Evolutionary conservation across 1,140 invertebrate genomes (phyloP), one percentile per base, ranked within the genome.

Genomic region (Lordiphosa mommai): DNA sequence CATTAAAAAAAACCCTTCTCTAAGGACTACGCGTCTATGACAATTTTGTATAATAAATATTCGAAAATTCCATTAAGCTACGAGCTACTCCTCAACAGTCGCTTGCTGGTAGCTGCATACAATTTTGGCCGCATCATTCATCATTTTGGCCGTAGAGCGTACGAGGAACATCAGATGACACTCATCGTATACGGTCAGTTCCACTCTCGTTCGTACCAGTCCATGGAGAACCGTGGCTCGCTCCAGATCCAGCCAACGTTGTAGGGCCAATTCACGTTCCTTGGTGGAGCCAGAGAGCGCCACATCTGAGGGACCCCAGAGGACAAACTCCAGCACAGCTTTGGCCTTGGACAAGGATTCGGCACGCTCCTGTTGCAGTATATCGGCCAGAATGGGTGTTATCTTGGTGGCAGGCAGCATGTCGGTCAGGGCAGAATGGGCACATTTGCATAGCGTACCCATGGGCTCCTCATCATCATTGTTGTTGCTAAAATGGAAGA

Each of bases 251-350:
- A 96, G 85, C 95, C 95, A 96, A 34, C 94, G 91, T 71, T 96
- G 94, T 1, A 96, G 77, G 0, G 93, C 93, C 9, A 93, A 72
- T 63, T 95, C 94, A 2, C 93, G 90, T 57, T 95, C 94, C 17
- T 92, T 91, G 0, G 91, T 90, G 0, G 92, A 92, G 4, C 91
- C 91, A 0, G 92, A 92, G 7, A 94, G 89, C 0, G 92, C 91
- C 1, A 94, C 92, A 72, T 95, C 94, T 7, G 94, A 91, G 1
- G 95, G 95, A 2, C 95, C 95, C 95, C 95, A 97, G 1, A 97
- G 89, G 57, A 94, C 94, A 72, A 95, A 95, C 79, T 96, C 95
- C 17, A 96, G 85, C 0, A 96, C 91, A 0, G 94, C 92, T 88
- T 96, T 96, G 12, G 84, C 70, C 53, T 87, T 89, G 12, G 92